Evolutionary conservation across 2,888 invertebrate species (phyloP), one percentile per base, ranked within the genome.

Genomic region (Rhagophthalmus giganteus): DNA sequence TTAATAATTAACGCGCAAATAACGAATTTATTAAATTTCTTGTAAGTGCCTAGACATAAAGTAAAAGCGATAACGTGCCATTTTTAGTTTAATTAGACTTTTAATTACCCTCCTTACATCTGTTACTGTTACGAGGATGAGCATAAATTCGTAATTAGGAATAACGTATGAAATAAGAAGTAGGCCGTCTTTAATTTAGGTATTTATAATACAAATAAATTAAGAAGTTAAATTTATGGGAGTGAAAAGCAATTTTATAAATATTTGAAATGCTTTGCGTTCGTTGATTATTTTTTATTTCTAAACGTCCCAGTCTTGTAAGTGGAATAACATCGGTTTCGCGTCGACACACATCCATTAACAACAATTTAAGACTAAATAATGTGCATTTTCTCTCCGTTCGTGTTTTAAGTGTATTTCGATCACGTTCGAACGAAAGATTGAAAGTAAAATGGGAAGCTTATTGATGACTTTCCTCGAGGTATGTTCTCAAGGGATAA

Each of bases 201-300:
- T n/a, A n/a, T n/a, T n/a, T n/a, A n/a, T n/a, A n/a, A n/a, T n/a
- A n/a, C n/a, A n/a, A n/a, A n/a, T n/a, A n/a, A n/a, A n/a, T 20
- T 20, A 5, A 5, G 20, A 20, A 20, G 4, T 20, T 7, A 7
- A 20, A 5, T 20, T 5, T 7, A 5, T 15, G 12, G 9, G 14
- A 14, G 32, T 32, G 13, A 32, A 32, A 32, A 15, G 14, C 9
- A 13, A 9, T 13, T 32, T 32, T 14, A 32, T 11, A 9, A 15
- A 32, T 14, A 14, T 14, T 14, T 9, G 15, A 32, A 32, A 13
- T 9, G 9, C 6, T 24, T 10, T 35, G 11, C 8, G 11, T 32
- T 14, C 14, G 32, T 20, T 30, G 9, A 30, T 30, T n/a, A n/a
- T n/a, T n/a, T n/a, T n/a, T n/a, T n/a, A n/a, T n/a, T n/a, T n/a